Base-by-base conservation (phyloP, 2,113 vertebrate species). In the Plecotus auritus region DNA sequence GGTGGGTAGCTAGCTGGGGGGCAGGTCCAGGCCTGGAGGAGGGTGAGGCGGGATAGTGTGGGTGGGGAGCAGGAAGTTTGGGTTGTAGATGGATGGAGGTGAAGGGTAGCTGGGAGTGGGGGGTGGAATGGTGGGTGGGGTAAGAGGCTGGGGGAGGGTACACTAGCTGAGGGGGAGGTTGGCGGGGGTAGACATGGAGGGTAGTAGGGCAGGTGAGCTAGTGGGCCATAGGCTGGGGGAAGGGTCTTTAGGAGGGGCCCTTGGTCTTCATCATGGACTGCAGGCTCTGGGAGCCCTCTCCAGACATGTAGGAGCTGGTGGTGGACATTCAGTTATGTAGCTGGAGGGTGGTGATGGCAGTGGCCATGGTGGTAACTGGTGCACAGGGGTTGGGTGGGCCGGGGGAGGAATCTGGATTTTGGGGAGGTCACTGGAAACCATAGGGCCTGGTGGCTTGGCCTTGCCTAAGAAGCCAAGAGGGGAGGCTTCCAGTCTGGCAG, bases 251-350 rank as follows among this genome's bases (percentile, higher is more conserved):
- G 45, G 99, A 97, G 51, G 99, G 99, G n/a, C 98, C 99, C 95
- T 99, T 99, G 0, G 99, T 99, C 98, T 99, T 99, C 99, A 99
- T 99, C 99, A 99, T 98, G 22, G 99, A 99, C 98, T 99, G 99
- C 42, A 99, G 98, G 95, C 98, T 99, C 95, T 99, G 99, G 97
- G 98, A 99, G 54, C 99, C 99, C 96, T 99, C 99, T 0, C 99
- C 99, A 0, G 99, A 99, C 99, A 99, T 99, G 90, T 99, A 99
- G 9, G 99, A 99, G 98, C 99, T 99, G 93, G 98, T 99, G 85
- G 99, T 99, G 78, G 99, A 99, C 99, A 99, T 99, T 99, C 99
- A 2, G 99, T 99, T 78, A 99, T 99, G 73, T 99, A 99, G 98
- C 98, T 99, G 94, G 99, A 99, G 0, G 99, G 99, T 0, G 99